A percentile compares a stretch with the other conserved stretches of the same genome.
Evolutionary conservation across 2,888 invertebrate genomes (phyloP).

Genomic region (Oeneis ivallda): DNA sequence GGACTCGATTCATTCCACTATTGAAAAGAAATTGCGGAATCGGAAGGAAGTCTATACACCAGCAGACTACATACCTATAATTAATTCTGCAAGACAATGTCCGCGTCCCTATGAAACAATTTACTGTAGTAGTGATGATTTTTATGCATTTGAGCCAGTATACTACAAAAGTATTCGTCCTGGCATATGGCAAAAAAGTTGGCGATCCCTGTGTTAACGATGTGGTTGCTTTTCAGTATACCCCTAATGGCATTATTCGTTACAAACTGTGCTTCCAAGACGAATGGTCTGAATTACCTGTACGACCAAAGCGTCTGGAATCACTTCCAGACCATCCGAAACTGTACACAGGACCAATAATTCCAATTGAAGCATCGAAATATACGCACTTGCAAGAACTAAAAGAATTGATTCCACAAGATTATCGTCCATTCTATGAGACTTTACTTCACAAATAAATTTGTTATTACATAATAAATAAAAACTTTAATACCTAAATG

Average conservation of each 20-base stretch:
- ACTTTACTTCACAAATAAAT: too few relatives aligned
- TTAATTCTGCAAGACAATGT: too few relatives aligned
- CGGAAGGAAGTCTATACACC: too few relatives aligned
- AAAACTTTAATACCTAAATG: too few relatives aligned
- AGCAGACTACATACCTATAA: too few relatives aligned
- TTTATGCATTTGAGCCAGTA: slow-evolving; percentile 1
- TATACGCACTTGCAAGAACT: neutral
- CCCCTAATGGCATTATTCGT: neutral
- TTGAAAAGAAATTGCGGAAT: too few relatives aligned
- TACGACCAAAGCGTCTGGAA: neutral
- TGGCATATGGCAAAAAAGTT: slow-evolving; percentile 1
- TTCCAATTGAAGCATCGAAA: neutral
- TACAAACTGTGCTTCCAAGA: neutral
- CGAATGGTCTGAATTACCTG: neutral
- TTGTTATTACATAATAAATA: too few relatives aligned
- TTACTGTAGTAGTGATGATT: neutral
- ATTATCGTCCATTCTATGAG: too few relatives aligned
- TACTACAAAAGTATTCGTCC: slow-evolving; percentile 3
- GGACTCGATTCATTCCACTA: too few relatives aligned
- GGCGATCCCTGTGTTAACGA: slow-evolving; percentile 3
- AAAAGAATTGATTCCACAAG: neutral
- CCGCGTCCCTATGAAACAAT: too few relatives aligned
- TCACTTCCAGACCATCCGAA: neutral
- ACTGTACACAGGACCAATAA: neutral
- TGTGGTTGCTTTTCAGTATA: neutral